Percentiles rank a stretch among this genome's conserved stretches.
Conservation (phyloP, 1,140 invertebrate species). For the Dendrolimus punctatus region DNA sequence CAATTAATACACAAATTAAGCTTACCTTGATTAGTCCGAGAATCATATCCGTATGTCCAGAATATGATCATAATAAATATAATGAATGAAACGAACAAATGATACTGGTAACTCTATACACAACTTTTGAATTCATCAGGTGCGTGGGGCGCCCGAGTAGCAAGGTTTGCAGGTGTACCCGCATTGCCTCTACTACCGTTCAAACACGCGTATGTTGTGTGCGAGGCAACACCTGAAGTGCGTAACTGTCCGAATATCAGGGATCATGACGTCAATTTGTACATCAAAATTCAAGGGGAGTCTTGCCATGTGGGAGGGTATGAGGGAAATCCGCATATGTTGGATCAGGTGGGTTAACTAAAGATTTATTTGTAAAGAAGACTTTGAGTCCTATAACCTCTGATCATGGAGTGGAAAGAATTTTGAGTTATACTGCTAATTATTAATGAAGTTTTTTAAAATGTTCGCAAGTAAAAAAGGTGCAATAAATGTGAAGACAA, state of each 20-base stretch:
- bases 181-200: constrained; percentile 84
- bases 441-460: no score
- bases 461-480: no score
- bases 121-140: constrained; percentile 51
- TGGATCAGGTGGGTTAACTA: constrained; percentile 75
- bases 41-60: no score
- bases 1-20: background rate
- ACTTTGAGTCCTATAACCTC: no score
- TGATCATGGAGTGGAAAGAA: no score
- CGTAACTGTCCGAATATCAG: constrained; percentile 84
- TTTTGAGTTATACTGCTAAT: no score
- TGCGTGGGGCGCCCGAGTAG: constrained; percentile 84
- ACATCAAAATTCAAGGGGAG: constrained; percentile 88
- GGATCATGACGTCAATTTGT: constrained; percentile 89
- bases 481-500: no score
- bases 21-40: no score
- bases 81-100: no score
- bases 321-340: constrained; percentile 86
- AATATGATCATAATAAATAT: no score
- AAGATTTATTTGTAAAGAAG: no score
- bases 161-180: constrained; percentile 79
- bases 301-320: constrained; percentile 89
- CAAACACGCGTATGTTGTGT: constrained; percentile 92
- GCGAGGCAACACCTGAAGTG: constrained; percentile 82
- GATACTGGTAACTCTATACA: no score